phyloP scores from a whole-genome alignment of 2,113 vertebrate species.

The Notarius quadriscutis region DNA sequence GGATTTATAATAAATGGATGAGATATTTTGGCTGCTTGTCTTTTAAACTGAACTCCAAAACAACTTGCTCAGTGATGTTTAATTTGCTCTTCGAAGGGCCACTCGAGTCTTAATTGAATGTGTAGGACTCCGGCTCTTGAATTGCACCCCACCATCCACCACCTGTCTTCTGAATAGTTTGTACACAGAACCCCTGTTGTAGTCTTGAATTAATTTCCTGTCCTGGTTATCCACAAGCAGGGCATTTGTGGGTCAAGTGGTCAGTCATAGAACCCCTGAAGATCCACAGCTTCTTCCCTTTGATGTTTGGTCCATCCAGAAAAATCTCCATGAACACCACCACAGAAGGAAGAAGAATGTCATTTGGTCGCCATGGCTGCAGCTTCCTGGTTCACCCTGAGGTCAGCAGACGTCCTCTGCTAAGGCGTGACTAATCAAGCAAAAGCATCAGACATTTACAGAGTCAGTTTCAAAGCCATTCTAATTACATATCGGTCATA shows the following conservation, averaged over 20 bases:
- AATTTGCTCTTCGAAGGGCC: not conserved
- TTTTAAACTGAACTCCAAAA: not conserved
- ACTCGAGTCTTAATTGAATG: constrained; percentile 63
- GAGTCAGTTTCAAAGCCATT: not conserved
- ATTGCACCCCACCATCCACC: constrained; percentile 21
- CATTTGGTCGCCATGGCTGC: constrained; percentile 44
- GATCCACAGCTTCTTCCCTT: constrained; percentile 59
- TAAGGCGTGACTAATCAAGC: not conserved
- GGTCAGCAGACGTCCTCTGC: constrained; percentile 64
- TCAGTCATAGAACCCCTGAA: constrained; percentile 61
- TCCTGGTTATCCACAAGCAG: constrained; percentile 40
- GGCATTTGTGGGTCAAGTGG: constrained; percentile 67
- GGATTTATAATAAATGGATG: not conserved
- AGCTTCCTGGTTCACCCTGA: constrained; percentile 63
- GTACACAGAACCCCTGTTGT: constrained; percentile 44
- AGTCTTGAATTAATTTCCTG: constrained; percentile 72
- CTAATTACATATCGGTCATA: not conserved
- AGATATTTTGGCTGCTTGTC: not conserved
- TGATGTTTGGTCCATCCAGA: constrained; percentile 65
- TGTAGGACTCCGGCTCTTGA: constrained; percentile 59
- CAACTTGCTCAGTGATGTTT: not conserved
- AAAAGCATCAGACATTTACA: not conserved
- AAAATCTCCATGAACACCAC: constrained; percentile 68
- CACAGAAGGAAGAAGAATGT: constrained; percentile 67
- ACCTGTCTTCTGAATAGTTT: constrained; percentile 54